These are phyloP conservation scores for Beris morrisii DNA, from an alignment of 2,888 invertebrate species.

Conservation along the genomic window DNA sequence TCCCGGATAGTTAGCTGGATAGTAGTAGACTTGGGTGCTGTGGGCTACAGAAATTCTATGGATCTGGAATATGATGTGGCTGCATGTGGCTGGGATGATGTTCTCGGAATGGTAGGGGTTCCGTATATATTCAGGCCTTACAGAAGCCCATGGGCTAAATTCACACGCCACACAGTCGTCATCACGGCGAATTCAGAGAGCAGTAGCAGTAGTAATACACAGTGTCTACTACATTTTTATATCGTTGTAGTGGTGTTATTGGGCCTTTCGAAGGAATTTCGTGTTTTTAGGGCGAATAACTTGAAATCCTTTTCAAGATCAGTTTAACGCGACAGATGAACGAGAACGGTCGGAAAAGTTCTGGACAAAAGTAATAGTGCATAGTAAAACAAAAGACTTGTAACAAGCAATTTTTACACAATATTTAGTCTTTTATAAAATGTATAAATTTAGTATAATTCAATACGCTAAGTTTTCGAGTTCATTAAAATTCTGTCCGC, in stretches of 20 bases:
- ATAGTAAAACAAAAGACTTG: too few species aligned
- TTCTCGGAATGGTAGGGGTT: not conserved
- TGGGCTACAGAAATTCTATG: not conserved
- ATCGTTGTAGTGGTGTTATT: not conserved
- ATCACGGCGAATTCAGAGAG: conserved; percentile 20
- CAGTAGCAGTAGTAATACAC: not conserved
- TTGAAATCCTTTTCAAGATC: conserved; percentile 38
- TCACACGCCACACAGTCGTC: not conserved
- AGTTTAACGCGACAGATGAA: conserved; percentile 56
- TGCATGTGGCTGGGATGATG: not conserved
- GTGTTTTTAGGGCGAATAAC: conserved; percentile 21
- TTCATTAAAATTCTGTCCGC: too few species aligned
- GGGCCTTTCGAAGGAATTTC: conserved; percentile 17
- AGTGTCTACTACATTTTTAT: not conserved
- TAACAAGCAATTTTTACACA: conserved; percentile 16
- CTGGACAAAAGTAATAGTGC: too few species aligned
- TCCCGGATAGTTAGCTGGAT: not conserved
- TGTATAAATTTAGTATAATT: too few species aligned
- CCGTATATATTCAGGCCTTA: conserved; percentile 12
- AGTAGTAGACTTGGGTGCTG: conserved; percentile 1
- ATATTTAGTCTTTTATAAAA: conserved; percentile 8
- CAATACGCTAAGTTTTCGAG: too few species aligned
- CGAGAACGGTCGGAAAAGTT: conserved; percentile 50
- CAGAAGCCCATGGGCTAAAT: conserved; percentile 21
- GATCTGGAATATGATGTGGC: conserved; percentile 7